These are phyloP conservation scores for Nasonovia ribisnigri DNA, from an alignment of 2,888 invertebrate species.

Conservation along the genomic window DNA sequence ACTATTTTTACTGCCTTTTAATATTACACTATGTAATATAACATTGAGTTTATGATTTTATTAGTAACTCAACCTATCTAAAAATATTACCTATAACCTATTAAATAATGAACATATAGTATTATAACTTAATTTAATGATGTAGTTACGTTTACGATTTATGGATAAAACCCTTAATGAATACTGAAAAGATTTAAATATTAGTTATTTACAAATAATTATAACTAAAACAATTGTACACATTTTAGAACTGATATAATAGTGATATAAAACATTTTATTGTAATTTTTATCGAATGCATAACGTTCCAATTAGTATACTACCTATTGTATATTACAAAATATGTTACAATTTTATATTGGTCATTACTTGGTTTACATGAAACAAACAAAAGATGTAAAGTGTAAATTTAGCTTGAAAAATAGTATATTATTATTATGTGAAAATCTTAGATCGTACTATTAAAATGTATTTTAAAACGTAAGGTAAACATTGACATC, in stretches of 20 bases:
- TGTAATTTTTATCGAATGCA: neutral
- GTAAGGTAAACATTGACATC: neutral
- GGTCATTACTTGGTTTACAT: too few species aligned
- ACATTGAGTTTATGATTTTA: too few species aligned
- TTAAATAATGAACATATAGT: neutral
- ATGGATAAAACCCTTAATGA: neutral
- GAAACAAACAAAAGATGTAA: neutral
- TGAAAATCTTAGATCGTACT: neutral
- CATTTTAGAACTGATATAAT: neutral
- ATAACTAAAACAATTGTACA: neutral
- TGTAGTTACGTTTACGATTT: neutral
- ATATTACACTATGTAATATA: neutral
- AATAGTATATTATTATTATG: neutral
- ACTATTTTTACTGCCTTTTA: neutral
- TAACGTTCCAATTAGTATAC: neutral
- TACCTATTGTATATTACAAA: neutral
- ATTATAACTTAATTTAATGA: neutral
- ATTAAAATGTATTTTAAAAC: slow-evolving; percentile 5
- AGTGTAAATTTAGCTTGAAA: neutral
- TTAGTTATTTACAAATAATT: neutral
- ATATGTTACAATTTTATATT: neutral
- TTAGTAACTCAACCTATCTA: neutral
- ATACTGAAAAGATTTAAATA: neutral
- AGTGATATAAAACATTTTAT: neutral
- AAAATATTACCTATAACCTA: neutral